phyloP scores from a whole-genome alignment of 2,113 vertebrate species.

The Ammodytes marinus region DNA sequence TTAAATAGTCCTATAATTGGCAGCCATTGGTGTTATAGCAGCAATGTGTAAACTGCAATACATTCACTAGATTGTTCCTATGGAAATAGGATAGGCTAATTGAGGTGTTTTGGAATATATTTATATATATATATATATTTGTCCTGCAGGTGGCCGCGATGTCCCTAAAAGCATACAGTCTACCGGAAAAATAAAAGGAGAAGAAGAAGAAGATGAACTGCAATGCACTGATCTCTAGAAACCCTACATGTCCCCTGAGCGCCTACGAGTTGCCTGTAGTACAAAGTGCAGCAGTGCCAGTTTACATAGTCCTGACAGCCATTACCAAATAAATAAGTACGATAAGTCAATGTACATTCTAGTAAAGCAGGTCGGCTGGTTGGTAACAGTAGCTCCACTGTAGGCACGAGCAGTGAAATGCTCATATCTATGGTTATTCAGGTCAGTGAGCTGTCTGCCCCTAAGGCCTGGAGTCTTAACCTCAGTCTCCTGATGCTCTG shows the following conservation, averaged over 20 bases:
- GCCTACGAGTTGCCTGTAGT: neutral
- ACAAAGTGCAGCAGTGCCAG: neutral
- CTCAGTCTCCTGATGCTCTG: neutral
- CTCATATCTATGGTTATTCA: neutral
- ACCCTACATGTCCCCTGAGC: neutral
- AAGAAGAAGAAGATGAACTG: no score
- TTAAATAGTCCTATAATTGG: no score
- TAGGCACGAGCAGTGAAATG: neutral
- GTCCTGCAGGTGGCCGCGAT: no score
- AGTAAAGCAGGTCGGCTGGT: neutral
- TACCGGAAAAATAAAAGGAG: no score
- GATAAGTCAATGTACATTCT: neutral
- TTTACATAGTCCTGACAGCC: neutral
- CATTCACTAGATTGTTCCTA: no score
- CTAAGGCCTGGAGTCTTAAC: neutral
- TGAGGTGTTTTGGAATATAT: no score
- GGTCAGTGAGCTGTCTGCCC: neutral
- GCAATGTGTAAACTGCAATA: no score
- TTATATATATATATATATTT: no score
- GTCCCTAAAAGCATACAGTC: no score
- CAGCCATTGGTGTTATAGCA: no score
- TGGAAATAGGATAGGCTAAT: no score
- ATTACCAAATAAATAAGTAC: neutral
- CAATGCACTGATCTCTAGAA: neutral
- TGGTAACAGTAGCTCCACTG: neutral